Base-by-base conservation (phyloP, 1,140 invertebrate genomes). In the Drosophila leontia region DNA sequence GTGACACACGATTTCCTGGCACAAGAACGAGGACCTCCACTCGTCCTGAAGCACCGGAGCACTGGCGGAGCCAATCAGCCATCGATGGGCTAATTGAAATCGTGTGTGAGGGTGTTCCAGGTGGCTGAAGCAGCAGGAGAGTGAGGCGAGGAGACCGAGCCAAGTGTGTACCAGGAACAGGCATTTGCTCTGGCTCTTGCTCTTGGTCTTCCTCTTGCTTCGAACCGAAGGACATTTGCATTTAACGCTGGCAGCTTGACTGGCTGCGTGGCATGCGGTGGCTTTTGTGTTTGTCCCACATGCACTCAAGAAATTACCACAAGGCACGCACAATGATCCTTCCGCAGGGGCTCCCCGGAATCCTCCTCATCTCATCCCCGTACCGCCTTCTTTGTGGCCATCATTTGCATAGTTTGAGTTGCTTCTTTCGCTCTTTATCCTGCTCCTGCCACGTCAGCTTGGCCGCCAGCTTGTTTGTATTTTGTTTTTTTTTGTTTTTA, bases 231-330 rank as follows among this genome's bases (percentile, higher is more conserved):
- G 57, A 70, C 58, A 78, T 78, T 78, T 78, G 76, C 75, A 78
- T 78, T 78, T 63, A 70, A 57, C 64, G 51, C 53, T 60, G 44
- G 32, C 23, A 56, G 68, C 57, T 74, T 74, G 56, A 53, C 56
- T 68, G 55, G 63, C 57, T 77, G 19, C 47, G 74, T 76, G 53
- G 69, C 69, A 74, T 75, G 68, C 45, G 68, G 70, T 72, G 55
- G 70, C 53, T 23, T 63, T 48, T 56, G 41, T 76, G 48, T 70
- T 77, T 77, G 74, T 61, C 63, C 67, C 71, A 83, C 67, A 86
- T 78, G 75, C 82, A 80, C 84, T 88, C 63, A 80, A 88, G 77
- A 84, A 88, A 88, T 84, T 84, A 80, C 69, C 78, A 58, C 19
- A 50, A 64, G 62, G 59, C 85, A 84, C 80, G 81, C 85, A 88